A percentile compares a stretch with the other conserved stretches of the same genome.
These are phyloP conservation scores for Chymomyza caudatula DNA, from an alignment of 2,888 invertebrate species.

Conservation along the genomic window DNA sequence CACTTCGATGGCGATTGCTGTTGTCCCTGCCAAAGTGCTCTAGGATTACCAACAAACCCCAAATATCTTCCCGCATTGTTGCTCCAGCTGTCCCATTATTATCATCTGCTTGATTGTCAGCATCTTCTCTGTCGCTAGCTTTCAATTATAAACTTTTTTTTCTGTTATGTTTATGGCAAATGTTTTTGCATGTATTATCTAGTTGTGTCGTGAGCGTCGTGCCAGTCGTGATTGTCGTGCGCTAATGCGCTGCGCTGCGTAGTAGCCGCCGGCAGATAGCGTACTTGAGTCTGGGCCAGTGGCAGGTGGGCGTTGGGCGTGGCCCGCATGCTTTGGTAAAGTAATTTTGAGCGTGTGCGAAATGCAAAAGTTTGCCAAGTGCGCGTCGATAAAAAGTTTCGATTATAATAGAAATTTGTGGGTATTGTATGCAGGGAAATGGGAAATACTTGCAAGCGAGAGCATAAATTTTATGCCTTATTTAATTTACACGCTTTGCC, in stretches of 20 bases:
- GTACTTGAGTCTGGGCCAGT: neutral
- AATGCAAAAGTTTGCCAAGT: slow-evolving; percentile 57
- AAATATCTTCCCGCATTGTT: neutral
- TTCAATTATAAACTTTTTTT: slow-evolving; percentile 59
- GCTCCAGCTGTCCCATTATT: slow-evolving; percentile 34
- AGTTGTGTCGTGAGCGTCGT: neutral
- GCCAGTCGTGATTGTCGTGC: neutral
- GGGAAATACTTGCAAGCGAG: slow-evolving; percentile 38
- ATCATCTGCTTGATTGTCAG: slow-evolving; percentile 33
- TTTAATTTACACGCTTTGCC: neutral
- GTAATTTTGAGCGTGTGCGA: slow-evolving; percentile 66
- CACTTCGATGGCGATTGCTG: neutral
- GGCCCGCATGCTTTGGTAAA: slow-evolving; percentile 25
- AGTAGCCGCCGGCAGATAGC: slow-evolving; percentile 36
- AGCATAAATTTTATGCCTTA: slow-evolving; percentile 29
- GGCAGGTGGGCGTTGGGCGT: neutral
- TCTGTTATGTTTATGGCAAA: neutral
- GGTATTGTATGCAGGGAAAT: slow-evolving; percentile 34
- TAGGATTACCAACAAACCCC: neutral
- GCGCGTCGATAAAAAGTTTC: slow-evolving; percentile 63
- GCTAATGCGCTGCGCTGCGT: slow-evolving; percentile 38
- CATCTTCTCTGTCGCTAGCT: slow-evolving; percentile 14
- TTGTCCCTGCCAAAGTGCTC: neutral
- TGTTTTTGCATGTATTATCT: neutral
- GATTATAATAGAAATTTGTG: slow-evolving; percentile 55